Percentiles rank a stretch among this genome's conserved stretches.
phyloP scores from a whole-genome alignment of 2,888 invertebrate genomes.

The Dromius quadrimaculatus region DNA sequence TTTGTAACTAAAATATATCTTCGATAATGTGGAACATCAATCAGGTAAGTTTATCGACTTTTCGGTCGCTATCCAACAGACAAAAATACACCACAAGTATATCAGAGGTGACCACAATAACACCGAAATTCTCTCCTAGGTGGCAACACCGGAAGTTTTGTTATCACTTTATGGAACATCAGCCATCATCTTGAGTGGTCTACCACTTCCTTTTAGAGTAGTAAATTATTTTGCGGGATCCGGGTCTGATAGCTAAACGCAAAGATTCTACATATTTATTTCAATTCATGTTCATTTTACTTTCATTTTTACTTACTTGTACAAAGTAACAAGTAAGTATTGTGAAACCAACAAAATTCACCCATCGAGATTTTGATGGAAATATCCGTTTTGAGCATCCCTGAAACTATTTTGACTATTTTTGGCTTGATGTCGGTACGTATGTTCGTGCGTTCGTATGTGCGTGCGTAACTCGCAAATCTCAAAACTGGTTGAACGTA shows the following conservation, averaged over 20 bases:
- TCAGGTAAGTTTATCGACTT: slow-evolving; percentile 31
- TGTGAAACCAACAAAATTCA: no score
- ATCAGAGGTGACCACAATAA: slow-evolving; percentile 31
- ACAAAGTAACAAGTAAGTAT: no score
- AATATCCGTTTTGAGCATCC: no score
- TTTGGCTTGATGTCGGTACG: no score
- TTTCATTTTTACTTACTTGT: no score
- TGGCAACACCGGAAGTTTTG: slow-evolving; percentile 34
- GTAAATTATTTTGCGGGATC: slow-evolving; percentile 7
- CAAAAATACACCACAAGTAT: slow-evolving; percentile 6
- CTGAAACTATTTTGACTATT: no score
- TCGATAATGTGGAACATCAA: slow-evolving; percentile 19
- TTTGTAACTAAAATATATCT: slow-evolving; percentile 13
- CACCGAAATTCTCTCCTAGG: slow-evolving; percentile 26
- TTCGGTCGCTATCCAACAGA: slow-evolving; percentile 1
- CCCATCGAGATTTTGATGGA: no score
- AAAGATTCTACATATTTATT: no score
- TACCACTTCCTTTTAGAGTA: background rate
- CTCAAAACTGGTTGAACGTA: no score
- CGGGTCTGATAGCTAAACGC: background rate
- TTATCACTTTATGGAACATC: slow-evolving; percentile 3
- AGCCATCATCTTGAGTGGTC: background rate
- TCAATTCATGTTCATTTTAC: no score
- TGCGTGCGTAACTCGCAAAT: no score
- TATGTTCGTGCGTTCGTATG: no score